Percentiles rank a stretch among this genome's conserved stretches.
Evolutionary conservation across 2,113 vertebrate species (phyloP).

Genomic region (Oncorhynchus gorbuscha): DNA sequence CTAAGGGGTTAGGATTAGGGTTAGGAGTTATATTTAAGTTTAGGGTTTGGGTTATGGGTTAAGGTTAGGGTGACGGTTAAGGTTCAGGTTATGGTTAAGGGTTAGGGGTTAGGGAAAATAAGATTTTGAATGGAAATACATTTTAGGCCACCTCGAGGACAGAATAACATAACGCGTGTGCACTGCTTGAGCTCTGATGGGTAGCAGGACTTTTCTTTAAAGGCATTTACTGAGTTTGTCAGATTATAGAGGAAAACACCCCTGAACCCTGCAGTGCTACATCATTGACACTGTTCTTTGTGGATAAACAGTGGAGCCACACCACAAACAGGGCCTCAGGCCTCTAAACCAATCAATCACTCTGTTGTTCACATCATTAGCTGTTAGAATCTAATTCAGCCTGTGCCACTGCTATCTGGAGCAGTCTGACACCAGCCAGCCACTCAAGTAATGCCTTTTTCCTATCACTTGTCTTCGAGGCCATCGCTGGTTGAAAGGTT

Average conservation of each 20-base stretch:
- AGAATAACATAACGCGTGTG: too few relatives aligned
- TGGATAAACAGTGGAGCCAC: slow-evolving; percentile 11
- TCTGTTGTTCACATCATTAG: neutral
- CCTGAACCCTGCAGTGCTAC: slow-evolving; percentile 16
- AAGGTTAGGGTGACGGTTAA: too few relatives aligned
- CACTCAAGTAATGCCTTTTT: neutral
- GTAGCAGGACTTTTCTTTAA: slow-evolving; percentile 52
- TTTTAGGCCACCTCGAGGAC: too few relatives aligned
- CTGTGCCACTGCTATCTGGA: neutral
- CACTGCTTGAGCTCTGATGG: neutral
- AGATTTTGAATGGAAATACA: too few relatives aligned
- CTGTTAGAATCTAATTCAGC: neutral
- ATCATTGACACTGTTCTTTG: slow-evolving; percentile 21
- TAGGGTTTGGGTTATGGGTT: too few relatives aligned
- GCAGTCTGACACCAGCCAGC: slow-evolving; percentile 1
- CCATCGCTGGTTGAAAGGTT: neutral
- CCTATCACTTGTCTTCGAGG: neutral
- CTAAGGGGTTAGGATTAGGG: too few relatives aligned
- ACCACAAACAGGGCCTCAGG: neutral
- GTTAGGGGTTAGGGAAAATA: too few relatives aligned
- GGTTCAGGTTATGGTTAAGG: too few relatives aligned
- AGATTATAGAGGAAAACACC: slow-evolving; percentile 9
- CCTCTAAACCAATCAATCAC: neutral
- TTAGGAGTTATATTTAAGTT: too few relatives aligned
- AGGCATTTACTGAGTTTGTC: slow-evolving; percentile 61